phyloP scores from a whole-genome alignment of 2,797 vertebrate genomes.

The Gallinago nigripennis region DNA sequence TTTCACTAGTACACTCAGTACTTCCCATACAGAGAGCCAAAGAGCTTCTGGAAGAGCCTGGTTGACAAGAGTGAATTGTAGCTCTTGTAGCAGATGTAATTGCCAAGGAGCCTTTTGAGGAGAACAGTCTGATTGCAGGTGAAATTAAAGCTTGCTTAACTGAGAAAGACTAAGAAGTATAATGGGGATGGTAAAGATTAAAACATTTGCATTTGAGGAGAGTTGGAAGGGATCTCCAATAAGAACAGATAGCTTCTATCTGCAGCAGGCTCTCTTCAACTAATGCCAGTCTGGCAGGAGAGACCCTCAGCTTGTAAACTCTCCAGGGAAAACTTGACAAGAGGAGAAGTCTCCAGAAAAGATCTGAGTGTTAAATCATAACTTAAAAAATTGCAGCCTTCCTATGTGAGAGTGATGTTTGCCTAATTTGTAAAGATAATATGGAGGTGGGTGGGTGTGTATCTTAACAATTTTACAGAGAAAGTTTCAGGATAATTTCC shows the following conservation, averaged over 20 bases:
- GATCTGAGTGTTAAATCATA: not conserved
- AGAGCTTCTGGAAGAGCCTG: not conserved
- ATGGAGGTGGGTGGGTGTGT: not conserved
- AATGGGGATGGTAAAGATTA: not conserved
- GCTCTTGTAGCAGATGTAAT: not conserved
- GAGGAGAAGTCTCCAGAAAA: not conserved
- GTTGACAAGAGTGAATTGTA: not conserved
- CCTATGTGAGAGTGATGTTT: not conserved
- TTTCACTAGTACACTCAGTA: not conserved
- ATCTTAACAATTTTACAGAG: not conserved
- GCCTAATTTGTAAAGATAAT: not conserved
- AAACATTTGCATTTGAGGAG: not conserved
- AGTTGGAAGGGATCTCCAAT: not conserved
- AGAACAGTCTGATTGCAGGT: not conserved
- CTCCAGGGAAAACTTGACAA: not conserved
- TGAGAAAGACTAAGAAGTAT: not conserved
- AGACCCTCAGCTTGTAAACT: not conserved
- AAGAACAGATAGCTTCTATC: not conserved
- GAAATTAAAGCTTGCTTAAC: slow-evolving; percentile 10
- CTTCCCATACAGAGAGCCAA: not conserved
- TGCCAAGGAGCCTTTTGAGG: not conserved
- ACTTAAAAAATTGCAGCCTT: not conserved
- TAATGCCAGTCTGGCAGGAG: not conserved
- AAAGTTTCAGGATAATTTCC: not conserved
- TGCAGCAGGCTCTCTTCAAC: not conserved